phyloP scores from a whole-genome alignment of 2,888 invertebrate genomes.

The Allacma fusca region DNA sequence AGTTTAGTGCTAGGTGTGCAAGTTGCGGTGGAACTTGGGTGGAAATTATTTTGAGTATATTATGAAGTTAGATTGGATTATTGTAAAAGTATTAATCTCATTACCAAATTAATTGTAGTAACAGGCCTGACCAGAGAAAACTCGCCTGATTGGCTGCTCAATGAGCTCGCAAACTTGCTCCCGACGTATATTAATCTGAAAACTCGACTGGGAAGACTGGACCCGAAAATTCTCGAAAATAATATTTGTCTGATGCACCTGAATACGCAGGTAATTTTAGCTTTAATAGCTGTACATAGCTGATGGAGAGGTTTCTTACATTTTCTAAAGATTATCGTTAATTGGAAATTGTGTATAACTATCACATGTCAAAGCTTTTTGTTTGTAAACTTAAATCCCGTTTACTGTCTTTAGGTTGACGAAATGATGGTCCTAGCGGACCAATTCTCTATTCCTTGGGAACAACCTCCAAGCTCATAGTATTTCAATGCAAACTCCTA shows the following conservation, averaged over 20 bases:
- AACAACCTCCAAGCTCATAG: background rate
- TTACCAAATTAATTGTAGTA: background rate
- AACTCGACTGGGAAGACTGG: background rate
- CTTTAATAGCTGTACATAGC: no score
- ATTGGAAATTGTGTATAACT: no score
- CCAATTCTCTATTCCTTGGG: background rate
- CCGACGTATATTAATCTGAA: slow-evolving; percentile 15
- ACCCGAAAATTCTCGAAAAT: slow-evolving; percentile 13
- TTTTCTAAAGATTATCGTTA: no score
- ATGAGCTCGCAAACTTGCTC: background rate
- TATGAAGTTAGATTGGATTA: no score
- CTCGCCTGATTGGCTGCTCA: slow-evolving; percentile 5
- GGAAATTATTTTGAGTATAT: no score
- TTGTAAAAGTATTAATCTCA: no score
- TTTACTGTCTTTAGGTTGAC: background rate
- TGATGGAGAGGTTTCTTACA: background rate
- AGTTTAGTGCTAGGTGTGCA: no score
- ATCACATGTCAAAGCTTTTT: no score
- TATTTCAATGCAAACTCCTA: no score
- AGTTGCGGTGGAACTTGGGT: no score
- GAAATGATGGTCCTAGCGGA: slow-evolving; percentile 9
- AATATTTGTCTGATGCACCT: slow-evolving; percentile 5
- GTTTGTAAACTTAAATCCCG: no score
- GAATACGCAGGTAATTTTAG: slow-evolving; percentile 11
- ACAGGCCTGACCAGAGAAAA: slow-evolving; percentile 4